A percentile compares a stretch with the other conserved stretches of the same genome.
Conservation (phyloP, 2,797 vertebrate species). For the Mormyrus proboscirostris region DNA sequence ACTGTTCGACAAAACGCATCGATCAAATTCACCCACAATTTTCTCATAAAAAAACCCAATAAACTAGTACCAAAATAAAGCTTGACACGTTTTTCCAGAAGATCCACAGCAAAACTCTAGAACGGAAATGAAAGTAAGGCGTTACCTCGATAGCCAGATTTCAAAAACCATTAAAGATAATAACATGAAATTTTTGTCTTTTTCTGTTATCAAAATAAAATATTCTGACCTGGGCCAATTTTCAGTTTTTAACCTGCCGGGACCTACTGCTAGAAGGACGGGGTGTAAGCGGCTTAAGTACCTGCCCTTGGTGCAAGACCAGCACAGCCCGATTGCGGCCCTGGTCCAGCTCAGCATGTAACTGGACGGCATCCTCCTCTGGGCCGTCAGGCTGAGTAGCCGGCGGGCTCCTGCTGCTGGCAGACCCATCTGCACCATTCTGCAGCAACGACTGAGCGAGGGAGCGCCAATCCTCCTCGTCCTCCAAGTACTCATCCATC, state of each 20-base stretch:
- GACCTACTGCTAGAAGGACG: background rate
- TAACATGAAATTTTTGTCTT: background rate
- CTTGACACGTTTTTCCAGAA: background rate
- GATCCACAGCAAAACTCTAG: background rate
- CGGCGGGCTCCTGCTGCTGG: background rate
- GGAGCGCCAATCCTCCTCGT: slow-evolving; percentile 56
- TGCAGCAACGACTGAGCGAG: slow-evolving; percentile 43
- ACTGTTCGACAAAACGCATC: background rate
- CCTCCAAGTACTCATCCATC: slow-evolving; percentile 34
- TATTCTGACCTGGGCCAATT: background rate
- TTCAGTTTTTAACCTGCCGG: background rate
- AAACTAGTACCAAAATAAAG: background rate
- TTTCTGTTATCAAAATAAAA: background rate
- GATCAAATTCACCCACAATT: background rate
- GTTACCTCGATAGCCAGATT: background rate
- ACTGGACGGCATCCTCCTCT: slow-evolving; percentile 46
- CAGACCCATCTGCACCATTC: slow-evolving; percentile 37
- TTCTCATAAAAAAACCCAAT: background rate
- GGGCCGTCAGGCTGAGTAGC: slow-evolving; percentile 23
- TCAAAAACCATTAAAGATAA: too few relatives aligned
- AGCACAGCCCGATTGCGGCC: slow-evolving; percentile 55
- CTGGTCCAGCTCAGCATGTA: slow-evolving; percentile 55
- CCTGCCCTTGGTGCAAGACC: slow-evolving; percentile 64
- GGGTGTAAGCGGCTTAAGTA: slow-evolving; percentile 28
- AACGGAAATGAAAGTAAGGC: background rate